A percentile compares a stretch with the other conserved stretches of the same genome.
phyloP scores from a whole-genome alignment of 1,140 invertebrate genomes.

The Pseudoatta argentina region DNA sequence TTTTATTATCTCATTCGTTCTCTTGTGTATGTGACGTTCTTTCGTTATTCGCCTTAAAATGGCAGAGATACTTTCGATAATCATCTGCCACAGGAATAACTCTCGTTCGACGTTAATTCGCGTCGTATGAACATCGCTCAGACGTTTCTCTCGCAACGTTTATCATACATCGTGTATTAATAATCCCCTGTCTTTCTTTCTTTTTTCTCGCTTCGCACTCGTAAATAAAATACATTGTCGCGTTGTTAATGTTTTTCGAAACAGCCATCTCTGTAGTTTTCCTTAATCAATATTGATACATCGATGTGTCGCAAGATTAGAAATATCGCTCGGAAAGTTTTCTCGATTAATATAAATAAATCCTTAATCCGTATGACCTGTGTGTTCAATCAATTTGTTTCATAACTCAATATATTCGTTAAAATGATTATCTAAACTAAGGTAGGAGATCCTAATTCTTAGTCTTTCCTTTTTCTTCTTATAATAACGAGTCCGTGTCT shows the following conservation, averaged over 20 bases:
- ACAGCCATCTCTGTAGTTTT: conserved; percentile 38
- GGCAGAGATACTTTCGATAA: conserved; percentile 68
- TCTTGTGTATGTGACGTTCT: conserved; percentile 72
- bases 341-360: conserved; percentile 18
- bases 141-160: conserved; percentile 48
- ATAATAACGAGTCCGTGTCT: not conserved
- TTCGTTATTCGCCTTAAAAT: conserved; percentile 66
- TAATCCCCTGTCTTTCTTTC: conserved; percentile 52
- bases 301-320: not conserved
- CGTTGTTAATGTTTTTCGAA: conserved; percentile 32
- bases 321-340: conserved; percentile 19
- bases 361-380: not conserved
- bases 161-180: conserved; percentile 60
- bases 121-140: conserved; percentile 68
- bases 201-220: conserved; percentile 70
- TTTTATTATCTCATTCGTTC: conserved; percentile 81
- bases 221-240: conserved; percentile 66
- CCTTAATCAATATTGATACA: conserved; percentile 24
- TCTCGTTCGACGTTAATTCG: conserved; percentile 60
- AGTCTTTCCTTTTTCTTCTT: conserved; percentile 7
- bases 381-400: conserved; percentile 8
- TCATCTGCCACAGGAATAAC: conserved; percentile 68
- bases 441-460: not conserved
- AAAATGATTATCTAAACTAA: conserved; percentile 45
- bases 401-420: conserved; percentile 9